A percentile compares a stretch with the other conserved stretches of the same genome.
Evolutionary conservation across 1,140 invertebrate genomes (phyloP).

Genomic region (Sogatella furcifera): DNA sequence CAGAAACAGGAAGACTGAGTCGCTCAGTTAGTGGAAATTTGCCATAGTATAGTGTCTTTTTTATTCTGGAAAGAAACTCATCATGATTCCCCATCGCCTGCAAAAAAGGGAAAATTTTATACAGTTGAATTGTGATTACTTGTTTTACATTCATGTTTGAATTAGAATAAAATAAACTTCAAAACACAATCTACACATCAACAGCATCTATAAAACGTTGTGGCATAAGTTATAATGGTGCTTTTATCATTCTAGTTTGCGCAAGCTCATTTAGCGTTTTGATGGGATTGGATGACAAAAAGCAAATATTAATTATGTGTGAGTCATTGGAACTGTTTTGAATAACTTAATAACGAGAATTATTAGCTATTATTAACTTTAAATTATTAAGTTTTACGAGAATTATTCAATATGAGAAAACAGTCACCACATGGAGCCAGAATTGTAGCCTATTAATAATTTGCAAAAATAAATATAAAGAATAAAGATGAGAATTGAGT

Average conservation of each 20-base stretch:
- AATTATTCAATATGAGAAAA: too few relatives aligned
- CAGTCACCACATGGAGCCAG: too few relatives aligned
- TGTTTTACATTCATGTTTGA: not conserved
- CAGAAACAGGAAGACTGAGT: conserved; percentile 67
- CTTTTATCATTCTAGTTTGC: not conserved
- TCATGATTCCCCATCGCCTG: conserved; percentile 56
- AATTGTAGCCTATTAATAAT: too few relatives aligned
- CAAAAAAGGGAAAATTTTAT: conserved; percentile 23
- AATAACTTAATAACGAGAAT: too few relatives aligned
- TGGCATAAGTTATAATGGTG: not conserved
- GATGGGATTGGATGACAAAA: not conserved
- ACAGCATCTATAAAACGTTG: not conserved
- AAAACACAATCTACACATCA: too few relatives aligned
- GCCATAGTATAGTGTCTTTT: conserved; percentile 78
- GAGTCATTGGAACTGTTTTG: too few relatives aligned
- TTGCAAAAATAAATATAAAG: too few relatives aligned
- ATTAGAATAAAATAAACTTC: not conserved
- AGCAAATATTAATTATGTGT: too few relatives aligned
- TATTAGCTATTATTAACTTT: too few relatives aligned
- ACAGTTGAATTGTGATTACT: not conserved
- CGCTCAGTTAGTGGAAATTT: conserved; percentile 55
- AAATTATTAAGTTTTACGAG: too few relatives aligned
- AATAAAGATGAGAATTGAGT: too few relatives aligned
- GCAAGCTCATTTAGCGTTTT: not conserved
- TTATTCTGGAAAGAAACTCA: conserved; percentile 63